Conservation (phyloP, 2,888 invertebrate species). For the Prostheceraeus crozeri region DNA sequence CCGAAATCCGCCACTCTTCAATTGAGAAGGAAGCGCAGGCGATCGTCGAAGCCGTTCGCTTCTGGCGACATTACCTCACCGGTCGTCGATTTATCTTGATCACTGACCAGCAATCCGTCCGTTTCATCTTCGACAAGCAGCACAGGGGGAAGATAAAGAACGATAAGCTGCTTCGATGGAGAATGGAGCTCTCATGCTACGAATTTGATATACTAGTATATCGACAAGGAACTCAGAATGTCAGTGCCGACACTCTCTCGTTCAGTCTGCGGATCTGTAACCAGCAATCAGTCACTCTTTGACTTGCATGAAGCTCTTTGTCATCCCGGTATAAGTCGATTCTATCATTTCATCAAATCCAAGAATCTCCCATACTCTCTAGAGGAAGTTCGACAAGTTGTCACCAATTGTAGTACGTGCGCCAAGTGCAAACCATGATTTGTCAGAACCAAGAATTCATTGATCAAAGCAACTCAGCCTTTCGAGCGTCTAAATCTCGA, state of each 20-base stretch:
- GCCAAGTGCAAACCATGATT: constrained; percentile 35
- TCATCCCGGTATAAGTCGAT: constrained; percentile 39
- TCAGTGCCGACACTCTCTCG: constrained; percentile 30
- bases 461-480: constrained; percentile 41
- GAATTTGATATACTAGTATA: constrained; percentile 32
- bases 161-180: constrained; percentile 33
- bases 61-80: constrained; percentile 37
- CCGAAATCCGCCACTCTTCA: constrained; percentile 31
- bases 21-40: constrained; percentile 40
- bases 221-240: constrained; percentile 30
- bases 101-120: constrained; percentile 41
- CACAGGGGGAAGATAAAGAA: constrained; percentile 33
- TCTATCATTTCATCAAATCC: constrained; percentile 37
- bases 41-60: constrained; percentile 39
- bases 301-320: constrained; percentile 39
- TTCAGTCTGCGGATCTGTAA: constrained; percentile 31
- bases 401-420: constrained; percentile 31
- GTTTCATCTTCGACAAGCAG: constrained; percentile 39
- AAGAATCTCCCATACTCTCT: constrained; percentile 39
- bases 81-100: constrained; percentile 40
- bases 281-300: neutral
- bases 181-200: constrained; percentile 30
- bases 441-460: constrained; percentile 16
- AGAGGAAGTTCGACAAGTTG: constrained; percentile 34
- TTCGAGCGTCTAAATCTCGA: constrained; percentile 41